Evolutionary conservation across 2,113 vertebrate genomes (phyloP), one percentile per base, ranked within the genome.

Genomic region (Lipophrys pholis): DNA sequence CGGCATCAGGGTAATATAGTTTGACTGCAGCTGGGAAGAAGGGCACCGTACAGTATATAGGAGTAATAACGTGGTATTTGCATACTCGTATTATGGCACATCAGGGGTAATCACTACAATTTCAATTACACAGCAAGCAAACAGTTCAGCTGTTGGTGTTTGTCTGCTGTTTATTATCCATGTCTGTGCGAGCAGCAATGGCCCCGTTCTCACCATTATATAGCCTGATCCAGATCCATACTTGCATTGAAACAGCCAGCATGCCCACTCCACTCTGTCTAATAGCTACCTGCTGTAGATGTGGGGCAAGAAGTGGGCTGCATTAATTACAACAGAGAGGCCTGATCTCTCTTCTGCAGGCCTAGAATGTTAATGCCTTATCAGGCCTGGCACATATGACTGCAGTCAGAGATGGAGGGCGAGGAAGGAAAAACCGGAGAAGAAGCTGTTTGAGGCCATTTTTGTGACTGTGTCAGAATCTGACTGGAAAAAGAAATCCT

Each of bases 281-380:
- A 69, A 81, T 52, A 73, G 75, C 74, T 73, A 83, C 85, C 87
- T 90, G 89, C 90, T 90, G 80, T 83, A 78, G 86, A 76, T 90
- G 76, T 81, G 81, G 67, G 62, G 73, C 87, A 76, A 56, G 67
- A 89, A 89, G 82, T 71, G 75, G 75, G 51, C 82, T 52, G 78
- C 80, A 63, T 77, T 92, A 93, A 91, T 93, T 93, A 91, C 87
- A 87, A 73, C 58, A 75, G 48, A 78, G 69, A 81, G 74, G 55
- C 49, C 81, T 81, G 81, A 87, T 82, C 74, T 74, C 69, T 76
- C 68, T 30, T 21, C 38, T 50, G 71, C 78, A 71, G 84, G 71
- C 52, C 73, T 50, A 69, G 89, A 90, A 91, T 93, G 82, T 80
- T 91, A 92, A 93, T 91, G 87, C 74, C 62, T 86, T 72, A 67